Evolutionary conservation across 2,888 invertebrate genomes (phyloP).

Genomic region (Laothoe populi): DNA sequence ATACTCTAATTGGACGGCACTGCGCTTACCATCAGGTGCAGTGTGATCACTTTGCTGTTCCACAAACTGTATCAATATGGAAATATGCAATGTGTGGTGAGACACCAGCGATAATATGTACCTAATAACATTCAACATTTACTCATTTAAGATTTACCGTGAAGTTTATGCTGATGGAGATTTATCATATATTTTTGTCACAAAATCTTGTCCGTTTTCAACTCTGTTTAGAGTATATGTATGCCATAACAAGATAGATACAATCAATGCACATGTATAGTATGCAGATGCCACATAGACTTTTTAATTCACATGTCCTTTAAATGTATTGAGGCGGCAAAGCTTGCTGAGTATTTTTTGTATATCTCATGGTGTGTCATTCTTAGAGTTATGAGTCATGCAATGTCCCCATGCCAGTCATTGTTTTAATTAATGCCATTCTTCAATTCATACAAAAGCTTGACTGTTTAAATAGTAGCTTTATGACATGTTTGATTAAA

Average conservation of each 20-base stretch:
- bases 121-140: too few species aligned
- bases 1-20: too few species aligned
- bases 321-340: conserved; percentile 3
- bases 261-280: background rate
- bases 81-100: too few species aligned
- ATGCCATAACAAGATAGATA: background rate
- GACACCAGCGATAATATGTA: too few species aligned
- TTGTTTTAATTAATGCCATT: conserved; percentile 21
- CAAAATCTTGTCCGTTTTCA: too few species aligned
- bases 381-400: conserved; percentile 20
- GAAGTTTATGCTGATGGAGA: too few species aligned
- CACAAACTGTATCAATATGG: too few species aligned
- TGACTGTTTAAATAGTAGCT: background rate
- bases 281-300: background rate
- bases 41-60: too few species aligned
- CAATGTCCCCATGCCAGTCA: conserved; percentile 10
- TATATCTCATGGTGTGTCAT: conserved; percentile 25
- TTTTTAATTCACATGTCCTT: background rate
- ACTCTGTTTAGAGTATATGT: background rate
- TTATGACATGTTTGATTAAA: background rate
- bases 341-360: conserved; percentile 3
- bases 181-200: too few species aligned
- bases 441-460: conserved; percentile 17
- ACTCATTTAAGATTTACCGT: too few species aligned
- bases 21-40: too few species aligned